Percentiles rank a stretch among this genome's conserved stretches.
These are phyloP conservation scores for Gandaritis pyraliata DNA, from an alignment of 2,888 invertebrate genomes.

Conservation along the genomic window DNA sequence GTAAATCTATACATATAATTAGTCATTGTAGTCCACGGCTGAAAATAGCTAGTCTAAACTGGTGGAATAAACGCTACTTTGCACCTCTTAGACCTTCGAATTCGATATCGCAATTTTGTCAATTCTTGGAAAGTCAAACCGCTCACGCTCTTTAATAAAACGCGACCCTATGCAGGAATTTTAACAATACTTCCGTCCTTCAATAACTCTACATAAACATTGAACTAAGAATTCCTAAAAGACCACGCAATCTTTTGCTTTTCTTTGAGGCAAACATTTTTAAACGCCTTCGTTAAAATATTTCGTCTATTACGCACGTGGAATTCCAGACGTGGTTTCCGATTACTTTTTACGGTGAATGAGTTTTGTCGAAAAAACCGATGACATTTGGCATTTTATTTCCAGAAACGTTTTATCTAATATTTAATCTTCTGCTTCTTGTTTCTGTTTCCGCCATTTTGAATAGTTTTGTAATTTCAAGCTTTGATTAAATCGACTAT, in stretches of 20 bases:
- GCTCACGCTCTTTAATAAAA: slow-evolving; percentile 14
- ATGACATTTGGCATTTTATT: slow-evolving; percentile 5
- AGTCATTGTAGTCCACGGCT: no score
- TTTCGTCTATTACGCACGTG: slow-evolving; percentile 65
- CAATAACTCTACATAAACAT: slow-evolving; percentile 40
- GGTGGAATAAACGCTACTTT: no score
- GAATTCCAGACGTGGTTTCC: slow-evolving; percentile 57
- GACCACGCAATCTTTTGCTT: slow-evolving; percentile 50
- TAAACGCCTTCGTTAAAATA: slow-evolving; percentile 77
- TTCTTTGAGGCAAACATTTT: slow-evolving; percentile 61
- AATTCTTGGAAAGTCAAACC: no score
- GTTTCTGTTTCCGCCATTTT: neutral
- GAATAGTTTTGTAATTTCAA: no score
- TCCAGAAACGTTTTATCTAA: neutral
- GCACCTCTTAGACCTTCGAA: no score
- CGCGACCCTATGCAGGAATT: slow-evolving; percentile 52
- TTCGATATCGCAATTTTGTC: no score
- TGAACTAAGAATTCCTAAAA: slow-evolving; percentile 53
- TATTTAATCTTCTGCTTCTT: neutral
- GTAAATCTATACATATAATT: no score
- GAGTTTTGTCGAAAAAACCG: slow-evolving; percentile 56
- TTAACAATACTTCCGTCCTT: slow-evolving; percentile 74
- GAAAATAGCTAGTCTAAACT: no score
- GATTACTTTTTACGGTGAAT: slow-evolving; percentile 58
- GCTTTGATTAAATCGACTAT: no score